Base-by-base conservation (phyloP, 2,113 vertebrate species). In the Thamnophis sirtalis region DNA sequence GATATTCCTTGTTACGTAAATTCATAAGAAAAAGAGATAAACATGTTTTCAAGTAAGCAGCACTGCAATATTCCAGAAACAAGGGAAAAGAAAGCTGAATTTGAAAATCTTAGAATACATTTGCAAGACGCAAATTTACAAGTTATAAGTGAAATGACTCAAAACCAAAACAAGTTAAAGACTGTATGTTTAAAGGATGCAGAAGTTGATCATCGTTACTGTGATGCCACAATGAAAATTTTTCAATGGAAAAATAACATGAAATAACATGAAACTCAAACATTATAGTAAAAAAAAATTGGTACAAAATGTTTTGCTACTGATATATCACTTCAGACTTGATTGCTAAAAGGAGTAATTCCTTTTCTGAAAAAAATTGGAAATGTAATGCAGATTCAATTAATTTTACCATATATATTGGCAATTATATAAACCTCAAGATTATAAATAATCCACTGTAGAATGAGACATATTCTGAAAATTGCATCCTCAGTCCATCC, bases 1-100 rank as follows among this genome's bases (percentile, higher is more conserved):
- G 24, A 56, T 90, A 56, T 28, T 9, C 22, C 73, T 94, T 94
- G 88, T 95, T 95, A 94, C 68, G 22, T 53, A 87, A 80, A 80
- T 43, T 9, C 73, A 80, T 43, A 80, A 43, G 33, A 80, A 80
- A 43, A 33, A 19, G 43, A 80, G 3, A 80, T 80, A 80, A 80
- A 80, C 68, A 38, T 80, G 68, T 80, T 80, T 38, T 80, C 68
- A 38, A 38, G 38, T 80, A 80, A 80, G 68, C 33, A 80, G 17
- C 15, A 38, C 6, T 19, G 33, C 73, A 80, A 21, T 19, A 80
- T 80, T 80, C 8, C 7, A 21, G 73, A 80, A 80, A 80, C 68
- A 80, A 80, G 6, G 13, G n/a, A 38, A 38, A 80, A 43, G 19
- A 80, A 80, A 80, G 33, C 73, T 80, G 15, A 80, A 80, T 80